Base-by-base conservation (phyloP, 2,888 invertebrate genomes). In the Sicus ferrugineus region DNA sequence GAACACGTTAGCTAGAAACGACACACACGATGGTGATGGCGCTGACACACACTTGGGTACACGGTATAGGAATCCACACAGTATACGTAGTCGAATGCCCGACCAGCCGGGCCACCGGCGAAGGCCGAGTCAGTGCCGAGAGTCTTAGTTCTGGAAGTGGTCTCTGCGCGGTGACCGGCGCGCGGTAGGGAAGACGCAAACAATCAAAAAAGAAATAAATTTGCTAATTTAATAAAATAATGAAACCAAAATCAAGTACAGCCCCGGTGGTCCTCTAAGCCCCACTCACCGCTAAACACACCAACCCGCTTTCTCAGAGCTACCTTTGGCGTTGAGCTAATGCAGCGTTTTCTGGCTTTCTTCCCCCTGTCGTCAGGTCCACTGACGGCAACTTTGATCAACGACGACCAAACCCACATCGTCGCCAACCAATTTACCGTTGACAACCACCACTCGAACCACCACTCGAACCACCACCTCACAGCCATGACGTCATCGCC, bases 351-450 rank as follows among this genome's bases (percentile, higher is more conserved):
- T 85, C 84, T 85, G 83, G 82, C 81, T 85, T 84, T 85, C 79
- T 83, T 83, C 81, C 83, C 83, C 81, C 78, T 86, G 86, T 85
- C 86, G 86, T 86, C 86, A 86, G 85, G 85, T 84, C 82, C 85
- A 80, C 84, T 86, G 85, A 86, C 85, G 85, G 84, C 86, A 83
- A 78, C 79, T 74, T 77, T 81, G 74, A 80, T 74, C 67, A 73
- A 70, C 68, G 66, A 48, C 72, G 68, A 72, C 70, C 64, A 67
- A 58, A 62, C 69, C 70, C 69, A 69, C 79, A 56, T 56, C 42
- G 14, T 19, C 56, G 26, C 26, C 42, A 26, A 38, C 66, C 70
- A 79, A 21, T 59, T 70, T 69, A 74, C 76, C 76, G 74, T 72
- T 71, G 69, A 70, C 81, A 77, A 77, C 75, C 72, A 77, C 79